Evolutionary conservation across 2,113 vertebrate genomes (phyloP).

Genomic region (Smithornis capensis): DNA sequence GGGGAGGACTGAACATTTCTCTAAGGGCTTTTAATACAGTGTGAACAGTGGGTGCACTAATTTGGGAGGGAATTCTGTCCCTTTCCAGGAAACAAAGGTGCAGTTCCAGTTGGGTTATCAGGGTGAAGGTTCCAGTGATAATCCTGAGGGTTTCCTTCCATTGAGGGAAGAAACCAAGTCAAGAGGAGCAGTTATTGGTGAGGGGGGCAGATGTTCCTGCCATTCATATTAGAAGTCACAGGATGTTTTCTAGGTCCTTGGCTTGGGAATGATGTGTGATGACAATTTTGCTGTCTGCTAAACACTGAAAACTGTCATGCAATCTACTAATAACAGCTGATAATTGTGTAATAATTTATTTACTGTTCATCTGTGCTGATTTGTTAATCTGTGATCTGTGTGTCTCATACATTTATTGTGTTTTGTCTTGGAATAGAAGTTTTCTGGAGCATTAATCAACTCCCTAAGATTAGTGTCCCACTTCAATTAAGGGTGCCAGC

Average conservation of each 20-base stretch:
- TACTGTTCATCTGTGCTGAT: not conserved
- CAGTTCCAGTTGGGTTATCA: not conserved
- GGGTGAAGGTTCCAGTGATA: not conserved
- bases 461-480: not conserved
- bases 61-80: not conserved
- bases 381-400: not conserved
- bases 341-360: not conserved
- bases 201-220: not conserved
- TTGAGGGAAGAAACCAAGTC: not conserved
- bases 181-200: not conserved
- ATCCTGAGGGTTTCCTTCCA: not conserved
- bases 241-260: not conserved
- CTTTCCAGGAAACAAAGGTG: not conserved
- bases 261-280: not conserved
- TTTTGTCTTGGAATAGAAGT: not conserved
- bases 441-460: not conserved
- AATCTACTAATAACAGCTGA: not conserved
- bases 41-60: not conserved
- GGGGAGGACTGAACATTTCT: not conserved
- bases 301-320: not conserved
- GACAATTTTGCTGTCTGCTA: not conserved
- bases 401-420: not conserved
- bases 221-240: rapidly evolving
- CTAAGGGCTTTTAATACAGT: not conserved
- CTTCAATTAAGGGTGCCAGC: not conserved